Evolutionary conservation across 2,797 vertebrate species (phyloP).

Genomic region (Crocodylus rhombifer): DNA sequence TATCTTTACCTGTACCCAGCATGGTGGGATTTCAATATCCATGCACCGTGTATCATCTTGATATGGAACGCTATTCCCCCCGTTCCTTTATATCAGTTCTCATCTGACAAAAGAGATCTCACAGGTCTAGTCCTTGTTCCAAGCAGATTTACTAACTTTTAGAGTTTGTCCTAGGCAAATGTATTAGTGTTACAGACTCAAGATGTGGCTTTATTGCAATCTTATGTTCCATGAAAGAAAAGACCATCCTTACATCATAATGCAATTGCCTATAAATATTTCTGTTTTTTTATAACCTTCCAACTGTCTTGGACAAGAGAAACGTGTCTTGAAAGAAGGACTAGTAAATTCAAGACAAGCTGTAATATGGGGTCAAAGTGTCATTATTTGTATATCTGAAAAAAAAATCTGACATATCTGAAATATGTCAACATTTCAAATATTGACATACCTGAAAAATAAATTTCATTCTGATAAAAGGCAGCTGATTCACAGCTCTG

Average conservation of each 20-base stretch:
- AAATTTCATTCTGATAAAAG: neutral
- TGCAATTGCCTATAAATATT: neutral
- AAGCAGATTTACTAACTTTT: neutral
- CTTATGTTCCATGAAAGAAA: neutral
- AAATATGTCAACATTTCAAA: too few species aligned
- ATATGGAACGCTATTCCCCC: neutral
- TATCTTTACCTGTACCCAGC: accelerated
- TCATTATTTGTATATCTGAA: neutral
- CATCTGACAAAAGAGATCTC: neutral
- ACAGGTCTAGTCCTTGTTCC: neutral
- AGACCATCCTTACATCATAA: neutral
- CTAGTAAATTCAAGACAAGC: neutral
- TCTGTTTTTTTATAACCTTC: neutral
- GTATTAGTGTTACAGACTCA: neutral
- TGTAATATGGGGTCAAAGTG: neutral
- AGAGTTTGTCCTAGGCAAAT: neutral
- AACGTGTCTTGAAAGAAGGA: neutral
- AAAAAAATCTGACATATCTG: too few species aligned
- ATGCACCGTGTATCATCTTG: neutral
- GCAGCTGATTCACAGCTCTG: neutral
- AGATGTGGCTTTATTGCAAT: neutral
- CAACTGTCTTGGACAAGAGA: neutral
- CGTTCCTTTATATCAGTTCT: neutral
- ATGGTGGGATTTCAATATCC: neutral
- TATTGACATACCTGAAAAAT: neutral